phyloP scores from a whole-genome alignment of 2,888 invertebrate genomes.

The Noctua pronuba region DNA sequence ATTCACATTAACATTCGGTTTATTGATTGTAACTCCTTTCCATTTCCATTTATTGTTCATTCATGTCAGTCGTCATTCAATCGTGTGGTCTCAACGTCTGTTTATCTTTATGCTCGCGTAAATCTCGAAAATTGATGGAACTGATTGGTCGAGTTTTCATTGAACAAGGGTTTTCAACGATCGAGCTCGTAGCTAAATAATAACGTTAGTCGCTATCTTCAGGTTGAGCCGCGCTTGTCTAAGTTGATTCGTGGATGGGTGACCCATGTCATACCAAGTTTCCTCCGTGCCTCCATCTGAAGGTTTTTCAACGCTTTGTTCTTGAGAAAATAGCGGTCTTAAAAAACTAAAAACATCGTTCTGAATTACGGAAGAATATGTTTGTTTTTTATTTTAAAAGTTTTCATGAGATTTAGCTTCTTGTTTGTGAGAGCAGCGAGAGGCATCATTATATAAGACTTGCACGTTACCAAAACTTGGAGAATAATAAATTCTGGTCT shows the following conservation, averaged over 20 bases:
- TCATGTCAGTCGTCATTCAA: slow-evolving; percentile 21
- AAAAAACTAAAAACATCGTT: slow-evolving; percentile 13
- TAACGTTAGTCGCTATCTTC: neutral
- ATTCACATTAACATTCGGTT: slow-evolving; percentile 24
- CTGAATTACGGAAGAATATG: neutral
- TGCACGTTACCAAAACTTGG: slow-evolving; percentile 17
- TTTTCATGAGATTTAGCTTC: slow-evolving; percentile 21
- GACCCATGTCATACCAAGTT: neutral
- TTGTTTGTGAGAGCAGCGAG: slow-evolving; percentile 1
- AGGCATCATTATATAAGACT: slow-evolving; percentile 19
- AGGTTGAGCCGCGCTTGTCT: neutral
- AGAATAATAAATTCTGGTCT: slow-evolving; percentile 1
- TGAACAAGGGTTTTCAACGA: neutral
- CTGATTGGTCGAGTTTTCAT: slow-evolving; percentile 24
- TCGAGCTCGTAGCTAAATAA: neutral
- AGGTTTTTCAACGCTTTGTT: slow-evolving; percentile 14
- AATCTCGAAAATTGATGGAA: slow-evolving; percentile 32
- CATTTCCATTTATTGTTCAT: slow-evolving; percentile 21
- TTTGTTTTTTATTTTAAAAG: slow-evolving; percentile 18
- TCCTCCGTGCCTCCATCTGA: neutral
- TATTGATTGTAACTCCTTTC: slow-evolving; percentile 42
- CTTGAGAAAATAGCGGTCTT: slow-evolving; percentile 8
- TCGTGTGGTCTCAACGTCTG: slow-evolving; percentile 10
- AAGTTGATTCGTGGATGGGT: neutral
- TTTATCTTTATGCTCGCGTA: slow-evolving; percentile 37